Evolutionary conservation across 2,113 vertebrate species (phyloP).

Genomic region (Morone chrysops): DNA sequence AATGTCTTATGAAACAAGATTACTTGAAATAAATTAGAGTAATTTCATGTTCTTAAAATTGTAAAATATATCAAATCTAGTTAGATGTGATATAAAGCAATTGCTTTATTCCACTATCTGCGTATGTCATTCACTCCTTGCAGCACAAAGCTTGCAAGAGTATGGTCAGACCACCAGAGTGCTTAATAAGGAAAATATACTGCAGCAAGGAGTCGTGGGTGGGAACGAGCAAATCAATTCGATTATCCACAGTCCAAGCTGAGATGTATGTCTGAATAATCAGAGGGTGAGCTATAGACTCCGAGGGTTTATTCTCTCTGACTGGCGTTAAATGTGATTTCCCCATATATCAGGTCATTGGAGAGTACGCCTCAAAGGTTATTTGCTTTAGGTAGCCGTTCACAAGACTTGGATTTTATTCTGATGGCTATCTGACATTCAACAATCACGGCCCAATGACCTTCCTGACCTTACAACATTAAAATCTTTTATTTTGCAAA

Average conservation of each 20-base stretch:
- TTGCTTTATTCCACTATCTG: neutral
- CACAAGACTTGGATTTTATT: slow-evolving; percentile 36
- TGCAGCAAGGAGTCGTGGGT: slow-evolving; percentile 48
- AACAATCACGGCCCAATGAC: slow-evolving; percentile 28
- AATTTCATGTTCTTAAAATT: neutral
- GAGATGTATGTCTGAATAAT: slow-evolving; percentile 50
- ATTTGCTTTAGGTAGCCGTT: slow-evolving; percentile 26
- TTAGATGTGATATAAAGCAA: too few relatives aligned
- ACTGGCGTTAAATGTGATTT: slow-evolving; percentile 54
- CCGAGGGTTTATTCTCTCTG: slow-evolving; percentile 35
- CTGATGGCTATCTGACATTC: slow-evolving; percentile 57
- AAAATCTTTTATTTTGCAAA: slow-evolving; percentile 51
- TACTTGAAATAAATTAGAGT: slow-evolving; percentile 1
- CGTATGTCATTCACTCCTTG: neutral
- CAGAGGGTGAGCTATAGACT: slow-evolving; percentile 21
- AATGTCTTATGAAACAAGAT: slow-evolving; percentile 26
- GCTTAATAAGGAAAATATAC: slow-evolving; percentile 55
- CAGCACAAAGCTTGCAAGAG: slow-evolving; percentile 1
- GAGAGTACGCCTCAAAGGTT: slow-evolving; percentile 58
- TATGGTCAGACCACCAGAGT: slow-evolving; percentile 20
- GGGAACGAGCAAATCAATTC: slow-evolving; percentile 50
- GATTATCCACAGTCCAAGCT: slow-evolving; percentile 33
- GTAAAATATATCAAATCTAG: neutral
- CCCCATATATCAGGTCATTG: slow-evolving; percentile 49
- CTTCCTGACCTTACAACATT: slow-evolving; percentile 42